These are phyloP conservation scores for Tylochromis polylepis DNA, from an alignment of 2,113 vertebrate genomes.

Conservation along the genomic window DNA sequence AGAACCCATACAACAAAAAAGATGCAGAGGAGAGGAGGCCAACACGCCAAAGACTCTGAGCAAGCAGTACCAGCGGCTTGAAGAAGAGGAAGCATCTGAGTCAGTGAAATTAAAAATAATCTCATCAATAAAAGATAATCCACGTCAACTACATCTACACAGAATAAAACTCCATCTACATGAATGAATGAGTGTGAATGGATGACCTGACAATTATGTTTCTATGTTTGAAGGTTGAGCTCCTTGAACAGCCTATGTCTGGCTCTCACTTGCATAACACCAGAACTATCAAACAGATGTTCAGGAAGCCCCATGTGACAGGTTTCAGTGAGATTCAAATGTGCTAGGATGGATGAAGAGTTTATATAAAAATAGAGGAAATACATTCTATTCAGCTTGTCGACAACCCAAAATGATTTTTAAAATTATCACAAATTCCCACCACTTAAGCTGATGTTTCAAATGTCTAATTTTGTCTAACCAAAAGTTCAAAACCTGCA, in stretches of 20 bases:
- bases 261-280: not conserved
- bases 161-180: not conserved
- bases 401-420: not conserved
- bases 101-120: conserved; percentile 7
- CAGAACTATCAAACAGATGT: not conserved
- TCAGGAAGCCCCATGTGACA: not conserved
- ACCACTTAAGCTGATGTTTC: not conserved
- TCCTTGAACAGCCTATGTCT: not conserved
- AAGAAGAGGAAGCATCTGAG: conserved; percentile 16
- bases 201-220: not conserved
- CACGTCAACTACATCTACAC: not conserved
- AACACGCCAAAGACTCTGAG: not conserved
- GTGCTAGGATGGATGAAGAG: not conserved
- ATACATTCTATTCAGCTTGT: not conserved
- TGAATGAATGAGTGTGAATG: not conserved
- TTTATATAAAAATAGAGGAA: accelerated
- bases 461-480: not conserved
- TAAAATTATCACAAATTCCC: not conserved
- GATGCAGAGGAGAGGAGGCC: not conserved
- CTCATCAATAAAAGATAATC: not conserved
- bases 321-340: not conserved
- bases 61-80: not conserved
- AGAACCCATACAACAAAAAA: not conserved
- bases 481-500: not conserved
- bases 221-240: not conserved